These are phyloP conservation scores for Vanessa tameamea DNA, from an alignment of 1,140 invertebrate genomes.

Conservation along the genomic window DNA sequence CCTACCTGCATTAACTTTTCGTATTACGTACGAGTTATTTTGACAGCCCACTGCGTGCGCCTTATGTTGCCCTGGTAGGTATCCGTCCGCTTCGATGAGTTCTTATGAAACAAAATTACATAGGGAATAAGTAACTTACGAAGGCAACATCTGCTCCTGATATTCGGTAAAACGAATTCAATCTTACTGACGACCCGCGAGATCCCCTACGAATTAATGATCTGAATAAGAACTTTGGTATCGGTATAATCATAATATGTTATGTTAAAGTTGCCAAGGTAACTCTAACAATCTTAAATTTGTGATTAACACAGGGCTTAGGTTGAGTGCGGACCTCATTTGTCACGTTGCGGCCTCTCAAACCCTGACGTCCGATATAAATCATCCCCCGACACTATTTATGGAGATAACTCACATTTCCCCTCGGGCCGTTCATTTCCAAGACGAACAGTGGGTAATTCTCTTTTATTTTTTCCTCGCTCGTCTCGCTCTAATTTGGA, in stretches of 20 bases:
- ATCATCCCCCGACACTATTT: constrained; percentile 62
- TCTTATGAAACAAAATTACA: constrained; percentile 33
- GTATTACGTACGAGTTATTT: constrained; percentile 50
- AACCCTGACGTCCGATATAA: constrained; percentile 53
- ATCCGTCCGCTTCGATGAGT: constrained; percentile 31
- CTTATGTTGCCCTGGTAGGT: constrained; percentile 33
- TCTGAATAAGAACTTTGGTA: constrained; percentile 38
- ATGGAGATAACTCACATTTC: constrained; percentile 56
- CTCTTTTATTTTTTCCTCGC: constrained; percentile 49
- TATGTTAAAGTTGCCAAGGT: constrained; percentile 23
- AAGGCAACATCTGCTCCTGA: constrained; percentile 35
- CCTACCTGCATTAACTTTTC: constrained; percentile 37
- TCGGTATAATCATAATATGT: constrained; percentile 2
- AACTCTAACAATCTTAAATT: constrained; percentile 48
- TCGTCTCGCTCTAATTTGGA: constrained; percentile 39
- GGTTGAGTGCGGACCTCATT: constrained; percentile 50
- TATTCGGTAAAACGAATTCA: constrained; percentile 39
- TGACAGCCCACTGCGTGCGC: constrained; percentile 47
- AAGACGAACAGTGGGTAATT: constrained; percentile 47
- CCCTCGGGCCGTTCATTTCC: constrained; percentile 43
- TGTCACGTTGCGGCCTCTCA: constrained; percentile 56
- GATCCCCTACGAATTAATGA: constrained; percentile 38
- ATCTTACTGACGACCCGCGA: constrained; percentile 25
- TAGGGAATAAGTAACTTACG: constrained; percentile 11
- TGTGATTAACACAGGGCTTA: constrained; percentile 49